A percentile compares a stretch with the other conserved stretches of the same genome.
Conservation (phyloP, 2,797 vertebrate genomes). For the Sebastes miniatus region DNA sequence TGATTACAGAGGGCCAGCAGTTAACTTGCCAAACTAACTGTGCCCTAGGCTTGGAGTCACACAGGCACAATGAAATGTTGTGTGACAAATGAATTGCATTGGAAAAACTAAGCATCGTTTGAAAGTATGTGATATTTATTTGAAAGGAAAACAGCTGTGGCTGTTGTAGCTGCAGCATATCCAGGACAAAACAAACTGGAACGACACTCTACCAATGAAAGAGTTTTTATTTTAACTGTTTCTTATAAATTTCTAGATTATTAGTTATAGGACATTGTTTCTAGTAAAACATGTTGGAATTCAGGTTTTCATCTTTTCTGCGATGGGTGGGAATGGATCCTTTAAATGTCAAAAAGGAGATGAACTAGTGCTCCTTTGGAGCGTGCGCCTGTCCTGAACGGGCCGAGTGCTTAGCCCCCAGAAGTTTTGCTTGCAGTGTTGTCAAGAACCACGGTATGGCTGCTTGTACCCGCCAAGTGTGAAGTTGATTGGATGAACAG, state of each 20-base stretch:
- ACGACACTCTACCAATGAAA: not conserved
- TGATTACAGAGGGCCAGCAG: slow-evolving; percentile 23
- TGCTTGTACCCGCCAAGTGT: no score
- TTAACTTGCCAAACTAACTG: slow-evolving; percentile 34
- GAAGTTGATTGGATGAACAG: no score
- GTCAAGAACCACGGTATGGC: no score
- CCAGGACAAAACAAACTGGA: not conserved
- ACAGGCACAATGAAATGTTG: slow-evolving; percentile 24
- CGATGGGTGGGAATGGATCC: not conserved
- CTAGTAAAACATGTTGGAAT: not conserved
- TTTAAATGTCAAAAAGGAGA: not conserved
- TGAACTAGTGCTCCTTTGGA: no score
- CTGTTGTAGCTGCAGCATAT: not conserved
- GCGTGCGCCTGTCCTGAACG: no score
- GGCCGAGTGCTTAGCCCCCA: no score
- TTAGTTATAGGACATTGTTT: not conserved
- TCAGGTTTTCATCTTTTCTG: not conserved
- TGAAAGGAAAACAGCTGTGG: slow-evolving; percentile 10
- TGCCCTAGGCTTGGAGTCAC: slow-evolving; percentile 15
- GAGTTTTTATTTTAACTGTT: not conserved
- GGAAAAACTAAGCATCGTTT: slow-evolving; percentile 12
- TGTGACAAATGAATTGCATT: slow-evolving; percentile 30
- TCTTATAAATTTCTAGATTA: not conserved
- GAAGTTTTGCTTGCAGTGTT: no score
- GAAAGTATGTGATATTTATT: slow-evolving; percentile 1